Evolutionary conservation across 2,113 vertebrate genomes (phyloP).

Genomic region (Isurus oxyrinchus): DNA sequence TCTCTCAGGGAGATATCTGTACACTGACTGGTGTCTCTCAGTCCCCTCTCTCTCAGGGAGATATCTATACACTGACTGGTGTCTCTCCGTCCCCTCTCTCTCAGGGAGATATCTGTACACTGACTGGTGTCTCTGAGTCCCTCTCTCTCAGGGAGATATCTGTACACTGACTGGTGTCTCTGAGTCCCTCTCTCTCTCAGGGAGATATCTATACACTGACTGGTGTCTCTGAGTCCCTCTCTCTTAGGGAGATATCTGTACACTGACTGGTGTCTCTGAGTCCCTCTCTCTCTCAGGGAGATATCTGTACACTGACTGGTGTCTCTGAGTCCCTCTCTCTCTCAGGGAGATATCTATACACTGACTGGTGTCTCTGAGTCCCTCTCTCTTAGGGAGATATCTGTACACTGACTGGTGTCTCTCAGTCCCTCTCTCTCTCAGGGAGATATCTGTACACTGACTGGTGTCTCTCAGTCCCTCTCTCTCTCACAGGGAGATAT

Average conservation of each 20-base stretch:
- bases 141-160: background rate
- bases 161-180: background rate
- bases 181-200: background rate
- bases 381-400: background rate
- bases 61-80: background rate
- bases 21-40: background rate
- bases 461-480: background rate
- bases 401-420: background rate
- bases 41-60: slow-evolving; percentile 3
- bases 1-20: background rate
- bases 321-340: background rate
- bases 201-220: background rate
- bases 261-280: background rate
- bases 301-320: background rate
- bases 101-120: background rate
- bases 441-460: background rate
- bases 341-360: background rate
- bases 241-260: background rate
- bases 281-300: background rate
- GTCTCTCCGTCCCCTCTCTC: background rate
- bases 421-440: background rate
- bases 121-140: background rate
- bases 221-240: background rate
- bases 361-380: background rate
- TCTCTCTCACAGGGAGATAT: background rate